A percentile compares a stretch with the other conserved stretches of the same genome.
These are phyloP conservation scores for Kuschelorhynchus macadamiae DNA, from an alignment of 2,888 invertebrate species.

Conservation along the genomic window DNA sequence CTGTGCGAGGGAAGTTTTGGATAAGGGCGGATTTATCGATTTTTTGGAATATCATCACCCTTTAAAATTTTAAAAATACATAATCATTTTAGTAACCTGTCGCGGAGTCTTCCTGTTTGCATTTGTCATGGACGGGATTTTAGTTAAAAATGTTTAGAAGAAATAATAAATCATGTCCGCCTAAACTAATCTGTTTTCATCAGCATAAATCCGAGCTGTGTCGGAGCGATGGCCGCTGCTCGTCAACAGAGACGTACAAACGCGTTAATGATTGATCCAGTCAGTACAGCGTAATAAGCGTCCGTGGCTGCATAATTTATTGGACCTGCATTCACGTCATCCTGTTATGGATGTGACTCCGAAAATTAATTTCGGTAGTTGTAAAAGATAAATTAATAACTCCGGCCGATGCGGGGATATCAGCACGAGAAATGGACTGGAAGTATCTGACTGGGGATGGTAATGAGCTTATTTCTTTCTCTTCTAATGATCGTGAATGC, in stretches of 20 bases:
- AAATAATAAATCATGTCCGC: slow-evolving; percentile 45
- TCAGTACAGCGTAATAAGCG: slow-evolving; percentile 45
- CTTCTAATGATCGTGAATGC: slow-evolving; percentile 47
- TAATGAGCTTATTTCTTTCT: slow-evolving; percentile 48
- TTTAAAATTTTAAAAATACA: too few relatives aligned
- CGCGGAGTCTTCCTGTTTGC: background rate
- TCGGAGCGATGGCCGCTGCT: slow-evolving; percentile 38
- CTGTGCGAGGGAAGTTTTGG: too few relatives aligned
- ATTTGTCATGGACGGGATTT: background rate
- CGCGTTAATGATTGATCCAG: slow-evolving; percentile 51
- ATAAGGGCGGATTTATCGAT: too few relatives aligned
- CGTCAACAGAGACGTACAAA: slow-evolving; percentile 49
- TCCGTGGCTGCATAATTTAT: slow-evolving; percentile 52
- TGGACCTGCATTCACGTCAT: slow-evolving; percentile 53
- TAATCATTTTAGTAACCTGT: background rate
- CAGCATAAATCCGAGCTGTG: slow-evolving; percentile 38
- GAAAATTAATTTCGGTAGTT: slow-evolving; percentile 65
- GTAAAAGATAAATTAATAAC: slow-evolving; percentile 63
- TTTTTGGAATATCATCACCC: too few relatives aligned
- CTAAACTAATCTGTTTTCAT: slow-evolving; percentile 49
- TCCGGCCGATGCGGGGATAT: slow-evolving; percentile 44
- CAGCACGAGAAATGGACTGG: slow-evolving; percentile 51
- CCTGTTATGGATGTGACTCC: slow-evolving; percentile 63
- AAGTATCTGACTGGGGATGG: slow-evolving; percentile 47
- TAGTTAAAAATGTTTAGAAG: slow-evolving; percentile 17